phyloP scores from a whole-genome alignment of 2,888 invertebrate genomes.

The Cheilosia vernalis region DNA sequence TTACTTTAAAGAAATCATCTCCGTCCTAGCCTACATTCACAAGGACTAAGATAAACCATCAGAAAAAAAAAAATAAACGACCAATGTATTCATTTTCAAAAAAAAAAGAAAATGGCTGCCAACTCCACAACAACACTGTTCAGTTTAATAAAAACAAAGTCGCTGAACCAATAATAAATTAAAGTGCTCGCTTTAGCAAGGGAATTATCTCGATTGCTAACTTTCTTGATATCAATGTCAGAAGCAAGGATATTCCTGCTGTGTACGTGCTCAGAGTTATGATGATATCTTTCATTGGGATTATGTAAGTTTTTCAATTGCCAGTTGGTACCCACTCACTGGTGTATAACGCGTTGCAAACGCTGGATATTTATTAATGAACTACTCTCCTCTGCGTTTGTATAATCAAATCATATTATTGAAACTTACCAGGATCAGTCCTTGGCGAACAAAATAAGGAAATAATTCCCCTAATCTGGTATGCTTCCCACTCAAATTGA shows the following conservation, averaged over 20 bases:
- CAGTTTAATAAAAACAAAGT: background rate
- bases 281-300: constrained; percentile 28
- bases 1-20: too few relatives aligned
- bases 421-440: constrained; percentile 11
- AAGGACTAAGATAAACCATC: too few relatives aligned
- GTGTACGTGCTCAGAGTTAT: constrained; percentile 52
- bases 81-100: too few relatives aligned
- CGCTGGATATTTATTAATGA: constrained; percentile 53
- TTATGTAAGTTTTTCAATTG: constrained; percentile 61
- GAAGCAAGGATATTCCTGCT: constrained; percentile 45
- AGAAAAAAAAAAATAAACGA: background rate
- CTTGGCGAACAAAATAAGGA: constrained; percentile 4
- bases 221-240: constrained; percentile 39
- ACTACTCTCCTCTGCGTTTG: constrained; percentile 54
- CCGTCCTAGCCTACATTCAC: too few relatives aligned
- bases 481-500: constrained; percentile 40
- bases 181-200: constrained; percentile 4
- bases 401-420: constrained; percentile 59
- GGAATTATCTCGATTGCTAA: background rate
- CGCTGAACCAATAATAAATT: constrained; percentile 15
- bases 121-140: background rate
- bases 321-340: constrained; percentile 2
- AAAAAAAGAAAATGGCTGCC: background rate
- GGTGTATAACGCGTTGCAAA: constrained; percentile 9
- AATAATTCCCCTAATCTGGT: constrained; percentile 19